phyloP scores from a whole-genome alignment of 2,797 vertebrate species.

The Intellagama lesueurii region DNA sequence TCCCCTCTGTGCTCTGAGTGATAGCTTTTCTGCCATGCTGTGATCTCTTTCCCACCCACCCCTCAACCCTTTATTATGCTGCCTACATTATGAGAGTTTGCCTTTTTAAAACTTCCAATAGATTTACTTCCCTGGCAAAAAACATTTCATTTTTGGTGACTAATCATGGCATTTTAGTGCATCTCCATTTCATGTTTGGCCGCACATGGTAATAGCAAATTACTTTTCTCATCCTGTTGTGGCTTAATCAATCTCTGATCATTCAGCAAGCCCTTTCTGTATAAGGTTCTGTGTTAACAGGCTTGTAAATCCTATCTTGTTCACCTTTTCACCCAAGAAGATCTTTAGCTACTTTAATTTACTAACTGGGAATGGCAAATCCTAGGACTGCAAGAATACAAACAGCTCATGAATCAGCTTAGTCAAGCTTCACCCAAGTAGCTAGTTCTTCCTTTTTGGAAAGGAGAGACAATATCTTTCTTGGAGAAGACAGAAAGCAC shows the following conservation, averaged over 20 bases:
- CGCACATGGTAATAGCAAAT: not conserved
- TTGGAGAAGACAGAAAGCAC: not conserved
- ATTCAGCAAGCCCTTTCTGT: not conserved
- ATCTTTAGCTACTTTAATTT: slow-evolving; percentile 23
- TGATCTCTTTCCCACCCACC: not conserved
- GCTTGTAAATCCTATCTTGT: slow-evolving; percentile 22
- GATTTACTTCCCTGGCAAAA: not conserved
- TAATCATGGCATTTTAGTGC: slow-evolving; percentile 16
- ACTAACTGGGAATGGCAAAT: slow-evolving; percentile 17
- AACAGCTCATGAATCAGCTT: not conserved
- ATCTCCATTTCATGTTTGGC: not conserved
- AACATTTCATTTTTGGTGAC: slow-evolving; percentile 22
- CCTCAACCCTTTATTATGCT: slow-evolving; percentile 17
- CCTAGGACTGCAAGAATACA: not conserved
- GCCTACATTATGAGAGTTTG: not conserved
- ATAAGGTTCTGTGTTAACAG: not conserved
- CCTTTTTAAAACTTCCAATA: slow-evolving; percentile 21
- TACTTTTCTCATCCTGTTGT: slow-evolving; percentile 18
- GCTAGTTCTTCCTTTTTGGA: not conserved
- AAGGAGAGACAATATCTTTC: not conserved
- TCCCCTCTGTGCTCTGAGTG: not conserved
- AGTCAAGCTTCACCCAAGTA: not conserved
- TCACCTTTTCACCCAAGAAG: slow-evolving; percentile 23
- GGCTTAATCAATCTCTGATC: slow-evolving; percentile 26
- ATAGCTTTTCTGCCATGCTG: slow-evolving; percentile 20